Percentiles rank a stretch among this genome's conserved stretches.
Evolutionary conservation across 2,888 invertebrate genomes (phyloP).

Genomic region (Argynnis bischoffii): DNA sequence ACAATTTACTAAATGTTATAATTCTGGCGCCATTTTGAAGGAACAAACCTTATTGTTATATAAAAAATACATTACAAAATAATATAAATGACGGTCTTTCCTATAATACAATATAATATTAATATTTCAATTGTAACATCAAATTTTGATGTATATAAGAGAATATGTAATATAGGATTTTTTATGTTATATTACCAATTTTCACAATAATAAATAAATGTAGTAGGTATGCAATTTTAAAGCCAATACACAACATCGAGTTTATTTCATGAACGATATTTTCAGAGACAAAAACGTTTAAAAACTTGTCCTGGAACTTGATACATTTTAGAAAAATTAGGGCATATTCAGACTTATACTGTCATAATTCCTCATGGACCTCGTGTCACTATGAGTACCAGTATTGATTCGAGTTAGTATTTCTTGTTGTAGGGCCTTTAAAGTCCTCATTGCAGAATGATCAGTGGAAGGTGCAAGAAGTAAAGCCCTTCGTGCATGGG

Average conservation of each 20-base stretch:
- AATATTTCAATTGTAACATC: not conserved
- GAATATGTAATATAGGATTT: too few relatives aligned
- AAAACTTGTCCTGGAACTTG: not conserved
- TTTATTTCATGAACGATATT: not conserved
- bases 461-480: constrained; percentile 87
- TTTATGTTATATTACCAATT: too few relatives aligned
- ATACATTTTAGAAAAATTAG: constrained; percentile 38
- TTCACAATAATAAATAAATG: too few relatives aligned
- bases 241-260: too few relatives aligned
- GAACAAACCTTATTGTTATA: constrained; percentile 25
- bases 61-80: constrained; percentile 18
- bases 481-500: constrained; percentile 92
- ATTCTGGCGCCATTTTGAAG: constrained; percentile 17
- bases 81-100: constrained; percentile 21
- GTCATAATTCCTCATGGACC: constrained; percentile 73
- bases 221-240: too few relatives aligned
- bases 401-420: constrained; percentile 80
- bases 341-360: constrained; percentile 79
- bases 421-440: constrained; percentile 89
- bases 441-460: constrained; percentile 87
- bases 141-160: too few relatives aligned
- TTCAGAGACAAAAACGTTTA: not conserved
- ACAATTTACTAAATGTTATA: constrained; percentile 30
- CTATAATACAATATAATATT: constrained; percentile 18
- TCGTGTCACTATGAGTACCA: constrained; percentile 68